phyloP scores from a whole-genome alignment of 2,797 vertebrate genomes.

The Margarornis squamiger region DNA sequence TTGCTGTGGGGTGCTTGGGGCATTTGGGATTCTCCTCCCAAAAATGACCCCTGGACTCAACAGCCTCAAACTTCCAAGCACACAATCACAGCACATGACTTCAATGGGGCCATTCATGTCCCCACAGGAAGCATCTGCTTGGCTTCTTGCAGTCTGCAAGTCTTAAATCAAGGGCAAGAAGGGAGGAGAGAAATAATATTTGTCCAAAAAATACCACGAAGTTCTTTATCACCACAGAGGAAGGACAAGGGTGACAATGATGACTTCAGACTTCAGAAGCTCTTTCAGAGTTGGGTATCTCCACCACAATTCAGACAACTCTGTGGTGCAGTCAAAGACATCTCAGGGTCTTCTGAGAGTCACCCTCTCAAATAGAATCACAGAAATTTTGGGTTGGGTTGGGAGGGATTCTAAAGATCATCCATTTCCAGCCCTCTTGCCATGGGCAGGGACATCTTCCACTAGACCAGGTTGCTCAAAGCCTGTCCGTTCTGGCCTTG shows the following conservation, averaged over 20 bases:
- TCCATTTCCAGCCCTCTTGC: background rate
- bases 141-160: background rate
- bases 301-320: background rate
- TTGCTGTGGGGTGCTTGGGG: background rate
- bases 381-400: background rate
- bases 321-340: background rate
- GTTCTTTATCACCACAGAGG: background rate
- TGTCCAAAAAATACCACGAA: background rate
- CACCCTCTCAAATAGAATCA: background rate
- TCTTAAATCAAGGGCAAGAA: background rate
- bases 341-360: background rate
- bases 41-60: background rate
- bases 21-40: background rate
- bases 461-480: background rate
- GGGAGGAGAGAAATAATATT: background rate
- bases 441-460: background rate
- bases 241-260: background rate
- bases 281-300: background rate
- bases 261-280: background rate
- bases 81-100: fast-evolving
- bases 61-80: background rate
- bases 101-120: background rate
- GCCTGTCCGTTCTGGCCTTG: no score
- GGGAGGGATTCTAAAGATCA: background rate
- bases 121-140: fast-evolving